Evolutionary conservation across 2,113 vertebrate species (phyloP).

Genomic region (Rostratula benghalensis): DNA sequence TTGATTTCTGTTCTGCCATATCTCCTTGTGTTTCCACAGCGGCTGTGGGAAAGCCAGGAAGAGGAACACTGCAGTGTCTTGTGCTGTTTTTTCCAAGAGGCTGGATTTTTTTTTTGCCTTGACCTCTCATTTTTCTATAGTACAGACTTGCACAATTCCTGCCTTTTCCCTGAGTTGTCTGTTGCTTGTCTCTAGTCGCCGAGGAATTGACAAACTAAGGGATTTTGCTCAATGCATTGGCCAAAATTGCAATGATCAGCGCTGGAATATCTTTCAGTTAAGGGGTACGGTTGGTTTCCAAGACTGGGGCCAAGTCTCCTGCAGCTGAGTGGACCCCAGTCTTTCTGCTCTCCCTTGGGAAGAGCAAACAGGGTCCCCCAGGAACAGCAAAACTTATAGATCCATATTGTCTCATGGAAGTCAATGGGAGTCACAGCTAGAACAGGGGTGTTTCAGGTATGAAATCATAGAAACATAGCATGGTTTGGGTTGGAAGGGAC

Average conservation of each 20-base stretch:
- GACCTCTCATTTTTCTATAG: background rate
- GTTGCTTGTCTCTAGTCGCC: background rate
- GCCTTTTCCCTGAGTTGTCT: background rate
- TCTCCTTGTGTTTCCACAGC: background rate
- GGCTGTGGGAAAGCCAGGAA: background rate
- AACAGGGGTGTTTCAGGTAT: background rate
- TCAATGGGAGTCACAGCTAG: background rate
- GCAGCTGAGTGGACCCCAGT: background rate
- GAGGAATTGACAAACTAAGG: background rate
- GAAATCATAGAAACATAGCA: background rate
- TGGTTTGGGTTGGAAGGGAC: too few relatives aligned
- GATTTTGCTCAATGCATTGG: background rate
- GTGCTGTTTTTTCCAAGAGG: background rate
- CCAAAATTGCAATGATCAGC: background rate
- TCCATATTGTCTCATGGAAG: background rate
- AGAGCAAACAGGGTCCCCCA: background rate
- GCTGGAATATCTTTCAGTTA: background rate
- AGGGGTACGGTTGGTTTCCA: rapidly evolving
- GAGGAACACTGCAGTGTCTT: background rate
- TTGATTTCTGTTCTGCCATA: background rate
- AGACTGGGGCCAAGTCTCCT: background rate
- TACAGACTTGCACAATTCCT: background rate
- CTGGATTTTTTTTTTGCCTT: background rate
- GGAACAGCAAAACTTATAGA: background rate
- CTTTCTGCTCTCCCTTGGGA: background rate